Evolutionary conservation across 2,797 vertebrate genomes (phyloP), one percentile per base, ranked within the genome.

Genomic region (Chaenodraco wilsoni): DNA sequence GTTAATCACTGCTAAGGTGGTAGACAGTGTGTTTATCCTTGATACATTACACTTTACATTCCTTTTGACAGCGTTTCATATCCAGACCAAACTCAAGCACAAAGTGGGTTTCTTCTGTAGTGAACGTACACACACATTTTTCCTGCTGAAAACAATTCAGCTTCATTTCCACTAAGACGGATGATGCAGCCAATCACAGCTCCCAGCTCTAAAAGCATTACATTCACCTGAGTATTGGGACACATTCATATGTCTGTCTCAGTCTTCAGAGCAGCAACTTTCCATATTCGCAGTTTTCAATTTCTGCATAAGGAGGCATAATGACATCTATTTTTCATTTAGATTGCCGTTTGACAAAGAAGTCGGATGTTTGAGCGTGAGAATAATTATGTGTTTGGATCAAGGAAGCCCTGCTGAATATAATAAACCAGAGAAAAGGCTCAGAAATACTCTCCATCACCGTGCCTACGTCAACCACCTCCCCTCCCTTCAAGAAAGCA

Each of bases 321-420:
- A 90, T 74, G 74, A 79, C 65, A 49, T 72, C 63, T 80, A 81
- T 88, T 86, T 88, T 81, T 88, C 72, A 87, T 88, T 90, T 83
- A 52, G 74, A 86, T 74, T 48, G 69, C 55, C 51, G 1, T 66
- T 72, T 78, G 58, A 69, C 65, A 33, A 56, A 69, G 15, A 62
- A 61, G 51, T 75, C 63, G 62, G 65, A 81, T 72, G 67, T 72
- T 68, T 41, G 13, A 57, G 65, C 2, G 72, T 1, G 50, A 44
- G 57, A 64, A 74, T 74, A 76, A 86, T 85, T 60, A 82, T 67
- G 16, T 62, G 5, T 81, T 69, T 69, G 64, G 65, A 87, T 78
- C 66, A 84, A 69, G 27, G 48, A 72, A 57, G 48, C 46, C 0
- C 41, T 12, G 56, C 67, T 65, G 48, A 13, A 69, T 44, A 51